Evolutionary conservation across 2,888 invertebrate species (phyloP).

Genomic region (Sylvicola cinctus): DNA sequence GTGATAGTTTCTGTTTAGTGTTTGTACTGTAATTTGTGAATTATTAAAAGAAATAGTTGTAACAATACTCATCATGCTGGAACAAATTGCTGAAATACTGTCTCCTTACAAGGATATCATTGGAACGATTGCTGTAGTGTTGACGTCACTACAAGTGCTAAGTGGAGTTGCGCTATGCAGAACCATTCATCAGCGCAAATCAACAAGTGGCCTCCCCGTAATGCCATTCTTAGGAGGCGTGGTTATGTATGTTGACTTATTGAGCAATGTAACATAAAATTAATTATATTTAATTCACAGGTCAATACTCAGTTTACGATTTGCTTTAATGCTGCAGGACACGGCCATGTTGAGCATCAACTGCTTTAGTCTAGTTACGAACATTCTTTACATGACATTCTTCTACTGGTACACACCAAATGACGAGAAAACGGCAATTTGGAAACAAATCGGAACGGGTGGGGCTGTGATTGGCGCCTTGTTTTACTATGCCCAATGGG

Average conservation of each 20-base stretch:
- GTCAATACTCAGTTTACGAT: slow-evolving; percentile 52
- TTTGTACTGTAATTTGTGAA: no score
- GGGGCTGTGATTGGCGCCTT: slow-evolving; percentile 34
- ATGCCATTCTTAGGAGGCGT: slow-evolving; percentile 60
- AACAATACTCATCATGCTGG: no score
- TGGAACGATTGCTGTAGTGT: slow-evolving; percentile 44
- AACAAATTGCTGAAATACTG: slow-evolving; percentile 28
- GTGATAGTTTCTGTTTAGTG: no score
- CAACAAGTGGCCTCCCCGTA: slow-evolving; percentile 39
- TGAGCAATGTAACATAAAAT: no score
- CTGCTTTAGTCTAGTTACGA: slow-evolving; percentile 47
- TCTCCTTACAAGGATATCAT: slow-evolving; percentile 47
- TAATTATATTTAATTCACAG: no score
- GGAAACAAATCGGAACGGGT: slow-evolving; percentile 34
- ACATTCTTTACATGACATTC: slow-evolving; percentile 39
- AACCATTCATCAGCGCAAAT: slow-evolving; percentile 48
- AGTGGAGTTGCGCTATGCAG: slow-evolving; percentile 55
- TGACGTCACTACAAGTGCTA: slow-evolving; percentile 66
- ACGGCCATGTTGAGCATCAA: slow-evolving; percentile 60
- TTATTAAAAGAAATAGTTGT: no score
- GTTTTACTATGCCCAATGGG: slow-evolving; percentile 40
- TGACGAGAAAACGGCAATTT: slow-evolving; percentile 29
- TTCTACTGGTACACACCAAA: slow-evolving; percentile 42
- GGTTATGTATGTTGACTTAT: slow-evolving; percentile 56
- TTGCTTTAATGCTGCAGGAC: slow-evolving; percentile 52